phyloP scores from a whole-genome alignment of 2,888 invertebrate species.

The Venusia cambrica region DNA sequence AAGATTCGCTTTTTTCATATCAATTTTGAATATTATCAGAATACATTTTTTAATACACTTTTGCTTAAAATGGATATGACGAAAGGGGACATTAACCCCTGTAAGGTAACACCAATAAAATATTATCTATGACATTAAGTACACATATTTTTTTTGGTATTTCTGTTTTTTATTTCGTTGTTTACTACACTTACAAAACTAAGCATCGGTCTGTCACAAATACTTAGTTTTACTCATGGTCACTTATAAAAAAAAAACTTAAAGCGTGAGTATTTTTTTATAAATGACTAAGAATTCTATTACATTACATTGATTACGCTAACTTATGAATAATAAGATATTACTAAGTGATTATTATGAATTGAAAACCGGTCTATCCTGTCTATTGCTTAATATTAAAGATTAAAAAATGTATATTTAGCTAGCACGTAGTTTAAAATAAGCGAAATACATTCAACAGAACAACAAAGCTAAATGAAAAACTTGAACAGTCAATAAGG shows the following conservation, averaged over 20 bases:
- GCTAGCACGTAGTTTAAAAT: constrained; percentile 64
- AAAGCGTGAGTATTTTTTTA: constrained; percentile 29
- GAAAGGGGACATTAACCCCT: constrained; percentile 44
- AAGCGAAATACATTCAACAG: constrained; percentile 57
- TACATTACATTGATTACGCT: constrained; percentile 78
- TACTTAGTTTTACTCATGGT: constrained; percentile 47
- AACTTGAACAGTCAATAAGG: constrained; percentile 73
- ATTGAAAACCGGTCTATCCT: constrained; percentile 81
- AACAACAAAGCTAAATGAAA: constrained; percentile 62
- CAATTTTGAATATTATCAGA: too few relatives aligned
- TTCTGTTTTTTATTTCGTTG: constrained; percentile 74
- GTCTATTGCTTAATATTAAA: constrained; percentile 72
- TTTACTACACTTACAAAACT: constrained; percentile 63
- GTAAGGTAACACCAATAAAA: constrained; percentile 60
- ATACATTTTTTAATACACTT: constrained; percentile 27
- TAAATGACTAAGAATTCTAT: constrained; percentile 42
- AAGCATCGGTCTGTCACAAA: constrained; percentile 31
- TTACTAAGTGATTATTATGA: constrained; percentile 64
- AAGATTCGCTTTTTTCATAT: too few relatives aligned
- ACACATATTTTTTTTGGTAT: constrained; percentile 70
- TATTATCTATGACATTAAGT: constrained; percentile 70
- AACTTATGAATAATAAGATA: constrained; percentile 68
- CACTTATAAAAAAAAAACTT: constrained; percentile 46
- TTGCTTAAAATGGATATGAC: constrained; percentile 65
- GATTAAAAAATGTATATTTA: constrained; percentile 75